A percentile compares a stretch with the other conserved stretches of the same genome.
Conservation (phyloP, 2,113 vertebrate species). For the Falcunculus frontatus region DNA sequence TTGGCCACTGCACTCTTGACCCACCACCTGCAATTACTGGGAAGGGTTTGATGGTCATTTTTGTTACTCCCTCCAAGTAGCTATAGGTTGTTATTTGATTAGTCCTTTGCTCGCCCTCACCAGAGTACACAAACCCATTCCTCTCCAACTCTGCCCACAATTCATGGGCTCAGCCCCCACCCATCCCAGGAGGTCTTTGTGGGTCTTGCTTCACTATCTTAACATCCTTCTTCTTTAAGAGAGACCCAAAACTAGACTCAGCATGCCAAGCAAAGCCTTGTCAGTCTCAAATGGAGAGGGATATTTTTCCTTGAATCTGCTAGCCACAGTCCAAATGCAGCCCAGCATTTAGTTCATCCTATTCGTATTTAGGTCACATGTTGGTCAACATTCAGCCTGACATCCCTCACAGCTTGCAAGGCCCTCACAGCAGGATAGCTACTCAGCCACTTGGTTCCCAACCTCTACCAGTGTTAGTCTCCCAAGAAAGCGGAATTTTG, state of each 20-base stretch:
- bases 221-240: background rate
- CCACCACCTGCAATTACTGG: background rate
- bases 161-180: background rate
- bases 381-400: background rate
- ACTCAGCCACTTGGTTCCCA: background rate
- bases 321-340: background rate
- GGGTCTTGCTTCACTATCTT: background rate
- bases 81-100: background rate
- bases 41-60: background rate
- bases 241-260: background rate
- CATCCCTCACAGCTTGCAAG: background rate
- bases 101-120: background rate
- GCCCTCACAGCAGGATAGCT: background rate
- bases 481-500: background rate
- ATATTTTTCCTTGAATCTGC: background rate
- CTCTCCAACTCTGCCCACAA: background rate
- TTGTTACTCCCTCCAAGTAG: background rate
- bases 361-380: background rate
- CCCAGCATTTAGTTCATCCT: background rate
- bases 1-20: background rate
- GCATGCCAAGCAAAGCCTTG: background rate
- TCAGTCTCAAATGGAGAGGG: background rate
- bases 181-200: background rate
- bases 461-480: background rate
- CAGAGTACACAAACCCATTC: background rate